Percentiles rank a stretch among this genome's conserved stretches.
Evolutionary conservation across 1,140 invertebrate genomes (phyloP).

Genomic region (Drosophila simulans): DNA sequence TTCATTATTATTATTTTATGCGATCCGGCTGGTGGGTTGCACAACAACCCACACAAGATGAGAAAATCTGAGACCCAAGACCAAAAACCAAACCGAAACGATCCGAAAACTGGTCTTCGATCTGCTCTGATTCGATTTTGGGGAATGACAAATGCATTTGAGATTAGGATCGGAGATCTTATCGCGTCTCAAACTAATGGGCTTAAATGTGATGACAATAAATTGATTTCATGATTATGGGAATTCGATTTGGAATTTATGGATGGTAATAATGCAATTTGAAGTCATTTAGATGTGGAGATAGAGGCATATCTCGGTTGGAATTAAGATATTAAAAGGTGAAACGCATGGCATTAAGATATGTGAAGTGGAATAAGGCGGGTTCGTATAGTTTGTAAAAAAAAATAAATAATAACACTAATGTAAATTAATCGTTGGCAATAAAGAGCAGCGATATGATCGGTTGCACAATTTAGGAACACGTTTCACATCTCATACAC

Average conservation of each 20-base stretch:
- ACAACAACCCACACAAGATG: slow-evolving; percentile 42
- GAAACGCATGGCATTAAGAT: slow-evolving; percentile 2
- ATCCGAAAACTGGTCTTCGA: slow-evolving; percentile 30
- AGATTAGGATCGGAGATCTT: slow-evolving; percentile 38
- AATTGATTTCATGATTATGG: slow-evolving; percentile 45
- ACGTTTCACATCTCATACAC: no score
- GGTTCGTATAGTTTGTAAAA: background rate
- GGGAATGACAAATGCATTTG: slow-evolving; percentile 46
- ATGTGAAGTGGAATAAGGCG: background rate
- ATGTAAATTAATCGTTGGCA: background rate
- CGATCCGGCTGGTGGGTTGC: slow-evolving; percentile 31
- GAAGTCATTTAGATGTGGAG: slow-evolving; percentile 32
- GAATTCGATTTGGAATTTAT: slow-evolving; percentile 35
- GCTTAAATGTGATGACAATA: slow-evolving; percentile 55
- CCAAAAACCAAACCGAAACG: background rate
- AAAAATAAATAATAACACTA: no score
- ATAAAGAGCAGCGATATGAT: no score
- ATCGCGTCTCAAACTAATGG: slow-evolving; percentile 38
- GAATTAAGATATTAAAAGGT: slow-evolving; percentile 22
- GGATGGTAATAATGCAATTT: slow-evolving; percentile 34
- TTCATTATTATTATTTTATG: slow-evolving; percentile 30
- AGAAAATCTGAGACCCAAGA: background rate
- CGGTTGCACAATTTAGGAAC: background rate
- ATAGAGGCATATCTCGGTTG: slow-evolving; percentile 5
- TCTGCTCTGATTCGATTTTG: slow-evolving; percentile 49